These are phyloP conservation scores for Oncorhynchus tshawytscha DNA, from an alignment of 2,113 vertebrate genomes.

Conservation along the genomic window DNA sequence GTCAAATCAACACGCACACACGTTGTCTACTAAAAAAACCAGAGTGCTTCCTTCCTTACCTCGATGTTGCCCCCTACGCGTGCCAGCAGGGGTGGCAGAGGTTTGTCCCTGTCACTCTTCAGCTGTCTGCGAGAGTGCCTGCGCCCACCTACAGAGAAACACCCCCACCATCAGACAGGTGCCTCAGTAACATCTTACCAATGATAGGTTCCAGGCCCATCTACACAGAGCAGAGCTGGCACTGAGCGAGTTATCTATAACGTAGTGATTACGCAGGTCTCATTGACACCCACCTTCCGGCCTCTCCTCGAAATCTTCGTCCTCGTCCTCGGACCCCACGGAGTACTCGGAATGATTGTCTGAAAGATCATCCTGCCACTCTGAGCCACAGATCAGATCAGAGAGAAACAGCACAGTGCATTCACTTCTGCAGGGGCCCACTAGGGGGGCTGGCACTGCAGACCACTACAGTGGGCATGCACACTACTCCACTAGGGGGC, in stretches of 20 bases:
- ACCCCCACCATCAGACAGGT: constrained; percentile 10
- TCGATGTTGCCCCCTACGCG: constrained; percentile 96
- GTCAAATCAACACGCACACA: not conserved
- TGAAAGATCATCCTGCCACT: constrained; percentile 97
- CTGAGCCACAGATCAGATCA: constrained; percentile 80
- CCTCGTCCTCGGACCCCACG: constrained; percentile 96
- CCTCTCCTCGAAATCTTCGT: constrained; percentile 97
- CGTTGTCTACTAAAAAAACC: not conserved
- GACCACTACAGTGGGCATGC: constrained; percentile 52
- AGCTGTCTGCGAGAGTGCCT: constrained; percentile 93
- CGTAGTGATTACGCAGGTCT: not conserved
- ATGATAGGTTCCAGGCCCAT: not conserved
- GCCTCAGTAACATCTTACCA: not conserved
- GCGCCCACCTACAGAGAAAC: constrained; percentile 78
- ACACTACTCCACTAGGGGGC: constrained; percentile 28
- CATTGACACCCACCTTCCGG: constrained; percentile 82
- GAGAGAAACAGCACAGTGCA: constrained; percentile 71
- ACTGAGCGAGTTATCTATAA: not conserved
- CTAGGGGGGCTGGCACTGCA: constrained; percentile 64
- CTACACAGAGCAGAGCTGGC: not conserved
- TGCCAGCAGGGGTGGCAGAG: constrained; percentile 91
- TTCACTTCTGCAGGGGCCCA: constrained; percentile 66
- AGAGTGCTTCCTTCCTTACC: constrained; percentile 63
- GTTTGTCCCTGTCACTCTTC: constrained; percentile 93
- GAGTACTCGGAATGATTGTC: constrained; percentile 99